Evolutionary conservation across 1,140 invertebrate genomes (phyloP).

Genomic region (Lineus longissimus): DNA sequence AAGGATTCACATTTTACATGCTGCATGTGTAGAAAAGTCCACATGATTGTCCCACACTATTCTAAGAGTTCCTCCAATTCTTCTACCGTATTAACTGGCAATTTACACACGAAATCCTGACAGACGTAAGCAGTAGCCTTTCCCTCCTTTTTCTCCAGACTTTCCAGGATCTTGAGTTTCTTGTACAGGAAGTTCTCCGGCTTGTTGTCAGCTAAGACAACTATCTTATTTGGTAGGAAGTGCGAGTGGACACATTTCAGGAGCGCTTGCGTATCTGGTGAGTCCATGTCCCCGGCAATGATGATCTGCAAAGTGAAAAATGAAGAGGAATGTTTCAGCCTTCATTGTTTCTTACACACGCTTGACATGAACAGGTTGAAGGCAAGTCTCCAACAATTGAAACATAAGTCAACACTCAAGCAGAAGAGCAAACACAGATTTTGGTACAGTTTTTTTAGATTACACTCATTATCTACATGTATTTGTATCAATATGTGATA

Average conservation of each 20-base stretch:
- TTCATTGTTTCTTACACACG: background rate
- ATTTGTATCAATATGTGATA: no score
- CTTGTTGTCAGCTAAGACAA: constrained; percentile 62
- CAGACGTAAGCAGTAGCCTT: constrained; percentile 76
- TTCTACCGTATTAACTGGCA: constrained; percentile 70
- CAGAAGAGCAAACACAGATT: no score
- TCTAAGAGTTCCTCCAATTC: constrained; percentile 54
- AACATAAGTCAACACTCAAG: no score
- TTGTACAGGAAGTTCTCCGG: constrained; percentile 22
- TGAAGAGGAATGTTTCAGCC: constrained; percentile 12
- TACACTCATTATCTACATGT: no score
- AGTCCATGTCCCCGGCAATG: constrained; percentile 62
- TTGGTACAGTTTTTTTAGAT: no score
- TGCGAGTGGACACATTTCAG: constrained; percentile 62
- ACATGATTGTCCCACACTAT: no score
- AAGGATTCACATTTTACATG: no score
- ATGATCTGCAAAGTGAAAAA: constrained; percentile 52
- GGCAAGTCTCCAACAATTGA: no score
- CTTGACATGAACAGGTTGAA: constrained; percentile 3
- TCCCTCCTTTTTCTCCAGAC: constrained; percentile 51
- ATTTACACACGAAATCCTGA: constrained; percentile 70
- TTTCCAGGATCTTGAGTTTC: constrained; percentile 42
- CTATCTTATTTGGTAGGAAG: constrained; percentile 67
- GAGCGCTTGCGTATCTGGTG: constrained; percentile 60
- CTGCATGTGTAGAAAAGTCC: no score